phyloP scores from a whole-genome alignment of 2,797 vertebrate species.

The Tamandua tetradactyla region DNA sequence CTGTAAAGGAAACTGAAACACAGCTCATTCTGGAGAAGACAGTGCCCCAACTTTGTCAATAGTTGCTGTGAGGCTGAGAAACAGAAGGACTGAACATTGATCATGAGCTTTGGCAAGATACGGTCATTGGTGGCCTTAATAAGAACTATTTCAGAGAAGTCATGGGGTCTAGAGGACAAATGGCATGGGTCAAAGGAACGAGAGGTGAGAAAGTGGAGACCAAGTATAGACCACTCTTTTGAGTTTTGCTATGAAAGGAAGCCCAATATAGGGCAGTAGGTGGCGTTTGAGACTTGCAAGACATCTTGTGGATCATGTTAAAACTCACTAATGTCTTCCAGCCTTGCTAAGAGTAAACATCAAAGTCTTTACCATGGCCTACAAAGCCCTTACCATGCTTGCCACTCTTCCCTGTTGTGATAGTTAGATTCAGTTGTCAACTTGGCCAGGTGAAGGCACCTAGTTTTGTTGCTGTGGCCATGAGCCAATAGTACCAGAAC shows the following conservation, averaged over 20 bases:
- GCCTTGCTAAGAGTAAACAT: background rate
- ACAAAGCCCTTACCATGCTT: background rate
- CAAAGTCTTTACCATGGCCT: too few relatives aligned
- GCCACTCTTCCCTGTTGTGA: background rate
- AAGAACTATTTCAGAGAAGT: background rate
- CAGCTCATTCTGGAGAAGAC: background rate
- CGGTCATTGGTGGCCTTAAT: background rate
- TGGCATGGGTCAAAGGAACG: background rate
- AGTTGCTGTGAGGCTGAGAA: background rate
- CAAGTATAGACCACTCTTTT: background rate
- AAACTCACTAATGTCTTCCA: background rate
- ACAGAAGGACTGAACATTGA: background rate
- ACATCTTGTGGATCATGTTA: background rate
- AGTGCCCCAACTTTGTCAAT: background rate
- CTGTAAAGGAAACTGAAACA: background rate
- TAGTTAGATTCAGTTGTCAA: too few relatives aligned
- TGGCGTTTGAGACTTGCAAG: background rate
- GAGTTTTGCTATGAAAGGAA: background rate
- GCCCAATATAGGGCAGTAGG: background rate
- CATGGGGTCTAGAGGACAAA: background rate
- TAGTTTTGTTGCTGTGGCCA: too few relatives aligned
- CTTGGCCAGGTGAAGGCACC: too few relatives aligned
- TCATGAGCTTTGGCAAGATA: background rate
- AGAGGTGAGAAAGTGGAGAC: background rate
- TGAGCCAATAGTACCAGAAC: too few relatives aligned